Evolutionary conservation across 2,797 vertebrate genomes (phyloP).

Genomic region (Platalea minor): DNA sequence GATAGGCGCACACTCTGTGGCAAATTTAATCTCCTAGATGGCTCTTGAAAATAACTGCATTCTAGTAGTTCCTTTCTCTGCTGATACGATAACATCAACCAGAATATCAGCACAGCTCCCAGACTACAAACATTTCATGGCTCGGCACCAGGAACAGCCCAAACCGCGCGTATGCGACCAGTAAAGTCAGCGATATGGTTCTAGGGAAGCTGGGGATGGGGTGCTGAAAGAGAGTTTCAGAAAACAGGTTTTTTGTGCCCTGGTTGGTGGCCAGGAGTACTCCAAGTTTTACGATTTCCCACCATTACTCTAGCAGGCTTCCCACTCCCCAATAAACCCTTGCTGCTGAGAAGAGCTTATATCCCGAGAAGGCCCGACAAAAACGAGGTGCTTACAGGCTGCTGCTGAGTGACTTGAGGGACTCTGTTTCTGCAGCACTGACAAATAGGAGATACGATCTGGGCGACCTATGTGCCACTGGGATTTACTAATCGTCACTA

Average conservation of each 20-base stretch:
- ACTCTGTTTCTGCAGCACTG: neutral
- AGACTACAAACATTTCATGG: neutral
- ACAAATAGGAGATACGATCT: neutral
- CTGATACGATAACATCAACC: neutral
- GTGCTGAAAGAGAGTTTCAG: neutral
- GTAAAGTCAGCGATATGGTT: neutral
- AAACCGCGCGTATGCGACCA: neutral
- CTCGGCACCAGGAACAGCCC: neutral
- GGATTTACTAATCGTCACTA: neutral
- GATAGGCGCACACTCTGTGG: neutral
- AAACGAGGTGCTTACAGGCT: neutral
- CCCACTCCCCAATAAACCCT: neutral
- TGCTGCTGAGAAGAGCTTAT: neutral
- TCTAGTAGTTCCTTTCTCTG: neutral
- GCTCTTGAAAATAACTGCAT: neutral
- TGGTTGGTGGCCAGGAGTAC: neutral
- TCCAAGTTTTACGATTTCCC: neutral
- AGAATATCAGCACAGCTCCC: neutral
- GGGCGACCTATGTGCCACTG: neutral
- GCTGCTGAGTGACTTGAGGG: neutral
- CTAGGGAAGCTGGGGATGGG: neutral
- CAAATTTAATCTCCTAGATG: neutral
- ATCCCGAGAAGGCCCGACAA: neutral
- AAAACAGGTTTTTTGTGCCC: neutral
- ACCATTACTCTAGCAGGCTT: neutral